These are phyloP conservation scores for Morpho deidamia DNA, from an alignment of 2,888 invertebrate species.

Conservation along the genomic window DNA sequence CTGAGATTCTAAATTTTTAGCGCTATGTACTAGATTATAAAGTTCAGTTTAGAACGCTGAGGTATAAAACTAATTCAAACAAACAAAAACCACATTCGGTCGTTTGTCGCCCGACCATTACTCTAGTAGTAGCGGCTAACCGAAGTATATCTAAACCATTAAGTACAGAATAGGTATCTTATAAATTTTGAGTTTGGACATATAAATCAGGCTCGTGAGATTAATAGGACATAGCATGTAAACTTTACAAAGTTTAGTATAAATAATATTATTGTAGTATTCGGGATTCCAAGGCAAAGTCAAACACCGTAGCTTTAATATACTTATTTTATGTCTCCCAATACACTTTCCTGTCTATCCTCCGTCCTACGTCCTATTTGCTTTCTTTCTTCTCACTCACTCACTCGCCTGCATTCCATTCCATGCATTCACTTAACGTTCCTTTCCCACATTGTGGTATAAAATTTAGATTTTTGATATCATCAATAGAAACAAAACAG, in stretches of 20 bases:
- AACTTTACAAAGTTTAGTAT: background rate
- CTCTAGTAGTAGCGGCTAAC: conserved; percentile 51
- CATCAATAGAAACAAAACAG: too few species aligned
- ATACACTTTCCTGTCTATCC: too few species aligned
- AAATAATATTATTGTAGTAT: background rate
- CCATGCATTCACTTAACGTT: too few species aligned
- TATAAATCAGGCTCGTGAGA: conserved; percentile 51
- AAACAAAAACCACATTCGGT: conserved; percentile 26
- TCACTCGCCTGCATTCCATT: too few species aligned
- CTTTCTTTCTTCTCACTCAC: too few species aligned
- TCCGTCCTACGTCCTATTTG: too few species aligned
- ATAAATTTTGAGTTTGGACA: conserved; percentile 62
- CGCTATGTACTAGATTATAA: background rate
- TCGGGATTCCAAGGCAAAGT: too few species aligned
- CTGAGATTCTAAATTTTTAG: background rate
- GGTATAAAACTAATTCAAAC: conserved; percentile 25
- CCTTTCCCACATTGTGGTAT: too few species aligned
- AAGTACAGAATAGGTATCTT: conserved; percentile 51
- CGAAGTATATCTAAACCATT: conserved; percentile 59
- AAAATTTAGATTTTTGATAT: too few species aligned
- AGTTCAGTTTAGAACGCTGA: background rate
- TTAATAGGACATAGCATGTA: background rate
- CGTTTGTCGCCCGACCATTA: conserved; percentile 55
- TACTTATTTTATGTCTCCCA: too few species aligned
- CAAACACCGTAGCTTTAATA: background rate